Evolutionary conservation across 1,140 invertebrate species (phyloP).

Genomic region (Batillaria attramentaria): DNA sequence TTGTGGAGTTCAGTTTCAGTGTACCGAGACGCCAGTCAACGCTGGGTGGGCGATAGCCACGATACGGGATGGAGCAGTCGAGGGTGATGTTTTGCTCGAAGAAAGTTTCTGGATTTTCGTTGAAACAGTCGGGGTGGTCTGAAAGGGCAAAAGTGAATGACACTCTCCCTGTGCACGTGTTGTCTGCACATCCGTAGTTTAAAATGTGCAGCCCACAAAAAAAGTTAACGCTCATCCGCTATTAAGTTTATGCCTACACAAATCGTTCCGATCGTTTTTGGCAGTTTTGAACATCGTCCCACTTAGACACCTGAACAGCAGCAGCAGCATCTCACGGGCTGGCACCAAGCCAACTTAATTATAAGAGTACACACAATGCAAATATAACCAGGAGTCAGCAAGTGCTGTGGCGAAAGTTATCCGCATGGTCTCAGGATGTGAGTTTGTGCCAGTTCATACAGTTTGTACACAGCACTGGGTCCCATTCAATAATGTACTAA

Average conservation of each 20-base stretch:
- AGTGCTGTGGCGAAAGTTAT: too few species aligned
- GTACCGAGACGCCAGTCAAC: constrained; percentile 28
- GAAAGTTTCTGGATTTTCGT: constrained; percentile 22
- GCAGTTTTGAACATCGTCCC: background rate
- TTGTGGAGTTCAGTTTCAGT: constrained; percentile 22
- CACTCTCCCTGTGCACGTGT: background rate
- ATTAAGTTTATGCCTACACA: too few species aligned
- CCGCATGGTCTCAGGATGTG: too few species aligned
- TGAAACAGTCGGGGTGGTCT: constrained; percentile 26
- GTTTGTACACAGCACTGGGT: too few species aligned
- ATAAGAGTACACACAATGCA: too few species aligned
- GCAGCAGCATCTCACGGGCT: too few species aligned
- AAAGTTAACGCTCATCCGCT: too few species aligned
- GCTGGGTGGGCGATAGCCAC: constrained; percentile 15
- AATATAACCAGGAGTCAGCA: too few species aligned
- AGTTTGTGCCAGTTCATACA: too few species aligned
- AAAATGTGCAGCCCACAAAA: background rate
- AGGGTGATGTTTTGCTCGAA: constrained; percentile 24
- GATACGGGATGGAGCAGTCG: constrained; percentile 19
- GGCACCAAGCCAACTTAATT: too few species aligned
- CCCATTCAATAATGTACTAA: too few species aligned
- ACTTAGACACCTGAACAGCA: background rate
- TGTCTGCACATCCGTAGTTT: background rate
- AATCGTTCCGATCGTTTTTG: background rate
- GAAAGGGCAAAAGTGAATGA: background rate